Evolutionary conservation across 2,888 invertebrate genomes (phyloP), one percentile per base, ranked within the genome.

Genomic region (Pyrrhosoma nymphula): DNA sequence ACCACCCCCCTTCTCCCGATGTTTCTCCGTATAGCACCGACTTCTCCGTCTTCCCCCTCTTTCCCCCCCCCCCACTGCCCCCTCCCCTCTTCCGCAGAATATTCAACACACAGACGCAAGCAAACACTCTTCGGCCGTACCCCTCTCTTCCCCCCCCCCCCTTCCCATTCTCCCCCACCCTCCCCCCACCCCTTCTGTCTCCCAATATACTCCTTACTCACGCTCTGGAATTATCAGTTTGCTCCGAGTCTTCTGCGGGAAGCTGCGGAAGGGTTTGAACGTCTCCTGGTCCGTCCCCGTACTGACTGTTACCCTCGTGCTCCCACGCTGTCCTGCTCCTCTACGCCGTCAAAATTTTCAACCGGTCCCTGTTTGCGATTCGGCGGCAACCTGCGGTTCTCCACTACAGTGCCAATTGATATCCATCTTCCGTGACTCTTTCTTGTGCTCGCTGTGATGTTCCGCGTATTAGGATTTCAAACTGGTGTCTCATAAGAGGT

Each of bases 101-200:
- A 95, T 91, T 96, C 95, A 95, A 95, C 95, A 95, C 95, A 95
- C 95, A 95, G 95, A 95, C 95, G 95, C 95, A 95, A 95, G 95
- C 95, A 95, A 63, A 47, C 93, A 14, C 30, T 35, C 35, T 0
- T 35, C 16, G 35, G 1, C n/a, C 8, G 14, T n/a, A 16, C 82
- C 30, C 35, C 14, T 35, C 82, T 16, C 16, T 82, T 14, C 18
- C n/a, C 60, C 91, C 89, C 55, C 89, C 95, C 95, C 95, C n/a
- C 8, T 14, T 60, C 89, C 90, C 14, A 20, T 47, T 20, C 26
- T 10, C 20, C 88, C 56, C 95, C 95, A 95, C 75, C 30, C 95
- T 95, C 95, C 95, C 95, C 90, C 93, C 88, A 96, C 95, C 95
- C 90, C 95, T 95, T 95, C 95, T 95, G 95, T 95, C 95, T 95